Evolutionary conservation across 2,113 vertebrate species (phyloP).

Genomic region (Syrmaticus mikado): DNA sequence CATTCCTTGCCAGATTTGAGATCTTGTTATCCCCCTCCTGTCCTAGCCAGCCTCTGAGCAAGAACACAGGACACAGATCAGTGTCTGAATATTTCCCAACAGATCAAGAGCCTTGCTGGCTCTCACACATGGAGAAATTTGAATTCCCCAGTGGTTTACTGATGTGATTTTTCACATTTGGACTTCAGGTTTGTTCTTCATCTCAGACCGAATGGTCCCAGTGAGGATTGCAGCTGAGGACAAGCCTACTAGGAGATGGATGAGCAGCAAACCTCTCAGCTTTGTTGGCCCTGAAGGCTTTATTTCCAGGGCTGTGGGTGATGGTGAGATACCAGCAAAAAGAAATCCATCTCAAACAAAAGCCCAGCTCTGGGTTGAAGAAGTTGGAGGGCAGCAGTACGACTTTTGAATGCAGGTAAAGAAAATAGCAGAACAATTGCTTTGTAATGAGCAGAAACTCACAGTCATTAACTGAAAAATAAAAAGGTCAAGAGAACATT

Average conservation of each 20-base stretch:
- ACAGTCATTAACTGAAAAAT: not conserved
- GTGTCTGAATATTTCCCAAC: slow-evolving; percentile 1
- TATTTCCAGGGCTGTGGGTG: not conserved
- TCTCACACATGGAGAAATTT: slow-evolving; percentile 24
- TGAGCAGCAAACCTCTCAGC: not conserved
- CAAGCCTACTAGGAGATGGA: not conserved
- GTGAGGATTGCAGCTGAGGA: not conserved
- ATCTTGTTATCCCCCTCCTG: not conserved
- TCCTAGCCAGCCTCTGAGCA: not conserved
- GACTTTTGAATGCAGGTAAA: not conserved
- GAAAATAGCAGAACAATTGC: not conserved
- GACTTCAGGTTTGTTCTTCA: slow-evolving; percentile 5
- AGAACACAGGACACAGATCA: not conserved
- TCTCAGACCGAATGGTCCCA: not conserved
- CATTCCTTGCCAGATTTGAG: not conserved
- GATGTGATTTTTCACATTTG: slow-evolving; percentile 29
- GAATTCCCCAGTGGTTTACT: slow-evolving; percentile 29
- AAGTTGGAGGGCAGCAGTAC: not conserved
- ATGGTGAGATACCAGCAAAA: not conserved
- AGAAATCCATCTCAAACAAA: not conserved
- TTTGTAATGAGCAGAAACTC: not conserved
- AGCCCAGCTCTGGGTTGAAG: not conserved
- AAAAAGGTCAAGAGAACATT: not conserved
- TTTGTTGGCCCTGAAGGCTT: not conserved
- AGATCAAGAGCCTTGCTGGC: slow-evolving; percentile 14